Base-by-base conservation (phyloP, 2,113 vertebrate genomes). In the Tetraodon nigroviridis region DNA sequence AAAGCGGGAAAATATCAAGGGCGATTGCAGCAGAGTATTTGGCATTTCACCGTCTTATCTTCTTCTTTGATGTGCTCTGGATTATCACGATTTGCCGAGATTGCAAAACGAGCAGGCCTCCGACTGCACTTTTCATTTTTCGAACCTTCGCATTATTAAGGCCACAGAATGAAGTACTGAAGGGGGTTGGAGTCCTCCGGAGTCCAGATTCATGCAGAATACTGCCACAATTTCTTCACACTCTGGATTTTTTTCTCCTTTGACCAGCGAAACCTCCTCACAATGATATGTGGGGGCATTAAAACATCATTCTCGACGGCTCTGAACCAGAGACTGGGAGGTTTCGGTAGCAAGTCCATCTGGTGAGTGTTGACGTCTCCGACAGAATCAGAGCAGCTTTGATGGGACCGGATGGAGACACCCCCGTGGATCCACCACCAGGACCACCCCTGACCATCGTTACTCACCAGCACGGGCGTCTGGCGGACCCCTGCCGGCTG, bases 151-250 rank as follows among this genome's bases (percentile, higher is more conserved):
- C 61, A 55, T 49, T 18, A 53, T 76, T 87, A 90, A 90, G 89
- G 89, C 88, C 86, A 90, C 87, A 79, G 62, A 75, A 82, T 81
- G 47, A 52, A 79, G 68, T 69, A 76, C 78, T 56, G 63, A 65
- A 79, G 74, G 18, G 14, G 56, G 57, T 67, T 69, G 18, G 19
- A 54, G 65, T 62, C 24, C 51, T 51, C 13, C 16, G 69, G 20
- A 64, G 47, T 20, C 18, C 21, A 18, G 32, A 70, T 55, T 29
- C 50, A 64, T 18, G 10, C 55, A 69, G 51, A 73, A 55, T 53
- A 62, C 47, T 59, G 57, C 47, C 12, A 59, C 46, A 14, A 5
- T 68, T 55, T 32, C 51, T 32, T 20, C 45, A 4, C 5, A 15
- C 72, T 29, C 50, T 53, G 10, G 52, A 29, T 22, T 22, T 16